These are phyloP conservation scores for Stenurella melanura DNA, from an alignment of 2,888 invertebrate genomes.

Conservation along the genomic window DNA sequence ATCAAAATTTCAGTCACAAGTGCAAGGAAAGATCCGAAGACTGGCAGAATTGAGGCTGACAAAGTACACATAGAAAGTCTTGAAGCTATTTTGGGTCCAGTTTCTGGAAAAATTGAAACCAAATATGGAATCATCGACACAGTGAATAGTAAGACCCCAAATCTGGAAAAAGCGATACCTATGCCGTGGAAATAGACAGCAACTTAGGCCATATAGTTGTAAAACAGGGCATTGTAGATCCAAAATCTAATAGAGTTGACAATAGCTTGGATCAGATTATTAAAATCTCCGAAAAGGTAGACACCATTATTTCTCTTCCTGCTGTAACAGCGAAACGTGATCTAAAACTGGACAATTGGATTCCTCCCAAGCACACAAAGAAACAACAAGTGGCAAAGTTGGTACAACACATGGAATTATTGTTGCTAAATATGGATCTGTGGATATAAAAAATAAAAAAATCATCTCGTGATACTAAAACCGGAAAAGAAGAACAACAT, in stretches of 20 bases:
- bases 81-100: slow-evolving; percentile 76
- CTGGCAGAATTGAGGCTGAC: slow-evolving; percentile 77
- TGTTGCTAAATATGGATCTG: slow-evolving; percentile 82
- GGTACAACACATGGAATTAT: slow-evolving; percentile 80
- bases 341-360: slow-evolving; percentile 80
- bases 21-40: slow-evolving; percentile 78
- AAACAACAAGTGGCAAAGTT: slow-evolving; percentile 80
- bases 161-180: slow-evolving; percentile 77
- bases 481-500: slow-evolving; percentile 78
- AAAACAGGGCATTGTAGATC: slow-evolving; percentile 71
- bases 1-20: slow-evolving; percentile 76
- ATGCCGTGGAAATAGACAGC: slow-evolving; percentile 73
- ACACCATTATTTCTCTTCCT: slow-evolving; percentile 82
- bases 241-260: slow-evolving; percentile 72
- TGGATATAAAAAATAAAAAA: slow-evolving; percentile 70
- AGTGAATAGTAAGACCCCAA: slow-evolving; percentile 71
- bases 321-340: slow-evolving; percentile 82
- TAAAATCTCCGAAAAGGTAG: slow-evolving; percentile 80
- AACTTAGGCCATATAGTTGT: slow-evolving; percentile 68
- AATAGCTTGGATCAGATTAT: slow-evolving; percentile 74
- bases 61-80: slow-evolving; percentile 75
- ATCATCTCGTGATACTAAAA: slow-evolving; percentile 76
- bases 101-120: slow-evolving; percentile 76
- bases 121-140: slow-evolving; percentile 76
- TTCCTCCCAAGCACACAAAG: slow-evolving; percentile 80